These are phyloP conservation scores for Himantopus leucocephalus DNA, from an alignment of 2,113 vertebrate species.

Conservation along the genomic window DNA sequence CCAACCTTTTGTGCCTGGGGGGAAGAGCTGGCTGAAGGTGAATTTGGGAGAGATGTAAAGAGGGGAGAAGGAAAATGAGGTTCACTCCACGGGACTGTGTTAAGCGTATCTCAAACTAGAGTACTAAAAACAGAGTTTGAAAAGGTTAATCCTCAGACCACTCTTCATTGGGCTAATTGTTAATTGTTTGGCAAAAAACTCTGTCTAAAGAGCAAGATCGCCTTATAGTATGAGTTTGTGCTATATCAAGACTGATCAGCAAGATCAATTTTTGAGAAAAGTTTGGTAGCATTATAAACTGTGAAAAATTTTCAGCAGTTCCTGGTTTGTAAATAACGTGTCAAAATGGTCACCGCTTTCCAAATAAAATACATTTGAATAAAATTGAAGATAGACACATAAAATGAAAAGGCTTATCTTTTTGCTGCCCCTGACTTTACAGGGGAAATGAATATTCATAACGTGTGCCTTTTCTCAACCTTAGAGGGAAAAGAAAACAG, in stretches of 20 bases:
- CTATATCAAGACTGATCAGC: background rate
- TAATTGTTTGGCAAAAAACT: background rate
- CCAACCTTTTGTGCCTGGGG: background rate
- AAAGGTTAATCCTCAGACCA: background rate
- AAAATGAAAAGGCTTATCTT: background rate
- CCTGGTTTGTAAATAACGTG: background rate
- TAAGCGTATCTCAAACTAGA: background rate
- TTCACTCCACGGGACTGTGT: background rate
- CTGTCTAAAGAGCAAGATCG: background rate
- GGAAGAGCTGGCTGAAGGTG: background rate
- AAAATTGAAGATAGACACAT: background rate
- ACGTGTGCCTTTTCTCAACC: background rate
- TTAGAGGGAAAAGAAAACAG: background rate
- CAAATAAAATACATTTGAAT: background rate
- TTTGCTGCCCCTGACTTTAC: background rate
- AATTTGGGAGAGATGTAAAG: background rate
- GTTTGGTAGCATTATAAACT: background rate
- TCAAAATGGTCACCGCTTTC: background rate
- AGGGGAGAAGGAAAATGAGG: background rate
- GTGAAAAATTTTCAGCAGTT: background rate
- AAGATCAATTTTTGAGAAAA: background rate
- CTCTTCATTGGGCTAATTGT: background rate
- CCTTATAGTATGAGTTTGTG: background rate
- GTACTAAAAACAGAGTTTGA: background rate
- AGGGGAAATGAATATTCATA: conserved; percentile 2